Conservation (phyloP, 2,113 vertebrate genomes). For the Amphilophus citrinellus region DNA sequence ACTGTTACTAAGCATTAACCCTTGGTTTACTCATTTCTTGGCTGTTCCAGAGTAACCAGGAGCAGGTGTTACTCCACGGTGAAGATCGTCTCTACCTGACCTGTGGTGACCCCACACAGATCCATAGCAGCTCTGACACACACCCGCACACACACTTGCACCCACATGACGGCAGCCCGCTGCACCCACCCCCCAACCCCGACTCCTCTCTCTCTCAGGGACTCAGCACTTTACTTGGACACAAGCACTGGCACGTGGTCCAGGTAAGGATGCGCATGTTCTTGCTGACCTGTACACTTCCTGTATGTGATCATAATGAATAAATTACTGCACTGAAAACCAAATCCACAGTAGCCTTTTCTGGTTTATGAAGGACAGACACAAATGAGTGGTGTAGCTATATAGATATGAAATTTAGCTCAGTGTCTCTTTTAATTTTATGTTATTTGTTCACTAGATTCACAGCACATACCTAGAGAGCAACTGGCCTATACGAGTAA, state of each 20-base stretch:
- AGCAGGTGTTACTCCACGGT: conserved; percentile 96
- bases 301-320: background rate
- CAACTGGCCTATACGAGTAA: conserved; percentile 97
- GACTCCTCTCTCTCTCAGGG: conserved; percentile 91
- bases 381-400: background rate
- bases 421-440: background rate
- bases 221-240: conserved; percentile 99
- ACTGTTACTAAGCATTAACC: background rate
- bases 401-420: background rate
- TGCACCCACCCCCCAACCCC: conserved; percentile 78
- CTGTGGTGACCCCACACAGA: conserved; percentile 91
- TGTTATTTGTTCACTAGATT: conserved; percentile 82
- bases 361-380: background rate
- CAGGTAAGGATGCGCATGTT: conserved; percentile 83
- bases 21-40: background rate
- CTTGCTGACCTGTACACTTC: background rate
- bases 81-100: conserved; percentile 98
- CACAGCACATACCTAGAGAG: conserved; percentile 98
- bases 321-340: background rate
- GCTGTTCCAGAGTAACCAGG: conserved; percentile 91
- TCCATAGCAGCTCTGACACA: conserved; percentile 82
- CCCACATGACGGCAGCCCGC: conserved; percentile 79
- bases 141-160: conserved; percentile 63
- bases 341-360: background rate
- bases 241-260: conserved; percentile 98